Conservation (phyloP, 2,113 vertebrate species). For the Psittacara wagleri region DNA sequence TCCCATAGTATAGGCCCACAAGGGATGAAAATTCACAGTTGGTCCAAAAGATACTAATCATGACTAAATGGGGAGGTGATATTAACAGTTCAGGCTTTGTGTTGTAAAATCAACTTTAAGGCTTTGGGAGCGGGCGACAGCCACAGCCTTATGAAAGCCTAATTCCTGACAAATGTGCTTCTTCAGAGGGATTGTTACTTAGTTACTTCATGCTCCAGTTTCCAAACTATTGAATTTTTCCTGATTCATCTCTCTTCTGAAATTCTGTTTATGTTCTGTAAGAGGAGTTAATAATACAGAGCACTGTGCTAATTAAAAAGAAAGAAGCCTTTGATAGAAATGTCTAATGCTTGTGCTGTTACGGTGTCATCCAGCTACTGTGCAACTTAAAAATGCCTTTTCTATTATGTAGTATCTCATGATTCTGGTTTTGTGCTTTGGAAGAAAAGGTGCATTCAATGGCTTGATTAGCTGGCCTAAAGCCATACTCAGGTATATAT, state of each 20-base stretch:
- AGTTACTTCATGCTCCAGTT: slow-evolving; percentile 1
- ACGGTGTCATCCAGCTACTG: background rate
- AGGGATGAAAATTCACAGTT: background rate
- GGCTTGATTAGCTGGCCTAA: background rate
- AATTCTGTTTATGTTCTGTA: slow-evolving; percentile 36
- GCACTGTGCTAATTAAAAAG: background rate
- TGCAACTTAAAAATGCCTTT: background rate
- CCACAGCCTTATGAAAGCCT: background rate
- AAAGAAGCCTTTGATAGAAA: background rate
- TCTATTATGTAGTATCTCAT: background rate
- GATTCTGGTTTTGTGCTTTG: background rate
- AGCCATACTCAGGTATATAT: background rate
- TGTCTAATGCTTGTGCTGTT: background rate
- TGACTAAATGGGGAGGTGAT: background rate
- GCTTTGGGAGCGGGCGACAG: background rate
- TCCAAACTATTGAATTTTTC: background rate
- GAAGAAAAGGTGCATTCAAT: background rate
- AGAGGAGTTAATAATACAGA: slow-evolving; percentile 33
- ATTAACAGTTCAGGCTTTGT: background rate
- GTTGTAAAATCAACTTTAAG: background rate
- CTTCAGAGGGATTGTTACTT: background rate
- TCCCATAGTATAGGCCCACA: accelerated
- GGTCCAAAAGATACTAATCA: background rate
- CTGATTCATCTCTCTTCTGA: slow-evolving; percentile 1
- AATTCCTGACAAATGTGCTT: background rate